Conservation (phyloP, 2,888 invertebrate species). For the Deroplatys truncata region DNA sequence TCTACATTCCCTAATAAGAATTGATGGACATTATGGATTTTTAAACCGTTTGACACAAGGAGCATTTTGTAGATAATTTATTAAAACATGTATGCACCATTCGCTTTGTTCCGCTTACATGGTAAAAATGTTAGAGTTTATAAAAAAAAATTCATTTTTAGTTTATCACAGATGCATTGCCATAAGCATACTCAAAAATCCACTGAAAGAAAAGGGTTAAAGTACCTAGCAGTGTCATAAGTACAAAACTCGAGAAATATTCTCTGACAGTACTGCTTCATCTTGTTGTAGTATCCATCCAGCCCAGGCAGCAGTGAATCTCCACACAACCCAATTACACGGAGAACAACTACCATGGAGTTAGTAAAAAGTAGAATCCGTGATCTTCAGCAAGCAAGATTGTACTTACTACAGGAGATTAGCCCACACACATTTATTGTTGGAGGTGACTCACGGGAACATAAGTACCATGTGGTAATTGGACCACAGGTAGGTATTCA, state of each 20-base stretch:
- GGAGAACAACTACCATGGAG: conserved; percentile 32
- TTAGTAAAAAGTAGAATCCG: conserved; percentile 32
- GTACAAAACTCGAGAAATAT: neutral
- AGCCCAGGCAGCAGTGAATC: conserved; percentile 18
- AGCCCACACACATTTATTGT: conserved; percentile 47
- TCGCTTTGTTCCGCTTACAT: too few species aligned
- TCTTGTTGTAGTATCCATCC: conserved; percentile 12
- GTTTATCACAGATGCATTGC: neutral
- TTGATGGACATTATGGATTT: too few species aligned
- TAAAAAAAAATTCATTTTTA: neutral
- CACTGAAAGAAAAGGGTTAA: too few species aligned
- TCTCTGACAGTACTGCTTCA: neutral
- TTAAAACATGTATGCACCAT: too few species aligned
- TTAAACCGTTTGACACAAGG: too few species aligned
- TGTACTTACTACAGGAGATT: conserved; percentile 46
- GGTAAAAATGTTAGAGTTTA: neutral
- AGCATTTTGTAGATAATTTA: too few species aligned
- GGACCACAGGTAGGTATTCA: conserved; percentile 43
- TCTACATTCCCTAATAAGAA: too few species aligned
- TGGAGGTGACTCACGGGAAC: conserved; percentile 43
- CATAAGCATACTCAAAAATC: neutral
- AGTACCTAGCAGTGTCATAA: too few species aligned
- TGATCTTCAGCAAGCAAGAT: conserved; percentile 41
- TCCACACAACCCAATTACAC: conserved; percentile 26
- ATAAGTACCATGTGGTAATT: conserved; percentile 46